Base-by-base conservation (phyloP, 2,888 invertebrate species). In the Lucinisca nassula region DNA sequence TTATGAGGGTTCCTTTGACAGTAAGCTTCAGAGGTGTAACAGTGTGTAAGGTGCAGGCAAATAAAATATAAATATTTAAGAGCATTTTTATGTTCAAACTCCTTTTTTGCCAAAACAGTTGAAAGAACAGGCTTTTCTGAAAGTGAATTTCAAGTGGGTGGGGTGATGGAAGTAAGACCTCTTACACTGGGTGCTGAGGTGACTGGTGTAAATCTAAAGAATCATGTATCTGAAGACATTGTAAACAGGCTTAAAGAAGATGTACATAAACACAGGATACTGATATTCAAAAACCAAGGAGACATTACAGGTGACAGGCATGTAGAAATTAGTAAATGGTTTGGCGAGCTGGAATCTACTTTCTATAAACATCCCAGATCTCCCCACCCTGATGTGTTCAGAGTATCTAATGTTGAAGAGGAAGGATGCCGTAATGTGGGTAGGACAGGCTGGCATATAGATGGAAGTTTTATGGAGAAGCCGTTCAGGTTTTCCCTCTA, bases 391-490 rank as follows among this genome's bases (percentile, higher is more conserved):
- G 95, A 95, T 86, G 94, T 95, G 12, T 95, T 95, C 83, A 85
- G 95, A 8, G 95, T 95, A 51, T 95, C 95, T 0, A 95, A 95
- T 82, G 91, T 93, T 49, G 90, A 92, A 30, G 82, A 82, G 17
- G 95, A 95, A 79, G 95, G 95, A 14, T 95, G 95, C 73, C 92
- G 91, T 0, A 93, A 94, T 79, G 95, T 95, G 0, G 95, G 95
- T 0, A 85, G 95, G 74, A 95, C 95, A 3, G 95, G 95, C 17
- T 95, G 95, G 95, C 95, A 95, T 82, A 94, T 95, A 30, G 95
- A 95, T 87, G 95, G 95, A 6, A 95, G 95, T 76, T 95, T 95
- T 82, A 95, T 95, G 93, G 90, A 82, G 27, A 91, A 93, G 74
- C 95, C 95, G 8, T 95, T 95, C 78, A 83, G 82, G 32, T 95